Conservation (phyloP, 2,888 invertebrate genomes). For the Ischnura elegans region DNA sequence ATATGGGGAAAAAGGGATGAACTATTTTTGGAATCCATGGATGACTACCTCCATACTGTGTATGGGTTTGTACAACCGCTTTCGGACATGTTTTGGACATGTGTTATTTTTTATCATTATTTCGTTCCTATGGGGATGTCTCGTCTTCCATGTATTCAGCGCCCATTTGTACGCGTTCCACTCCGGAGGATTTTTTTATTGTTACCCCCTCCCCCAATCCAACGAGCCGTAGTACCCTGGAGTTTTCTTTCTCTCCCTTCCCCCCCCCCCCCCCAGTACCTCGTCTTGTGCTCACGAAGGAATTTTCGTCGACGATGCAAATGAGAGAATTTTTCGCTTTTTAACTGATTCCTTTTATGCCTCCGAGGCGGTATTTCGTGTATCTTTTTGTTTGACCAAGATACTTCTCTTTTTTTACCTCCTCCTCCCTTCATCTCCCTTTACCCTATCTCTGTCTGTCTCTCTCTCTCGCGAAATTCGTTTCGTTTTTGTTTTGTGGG, state of each 20-base stretch:
- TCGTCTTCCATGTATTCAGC: not conserved
- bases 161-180: not conserved
- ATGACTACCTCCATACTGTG: slow-evolving; percentile 23
- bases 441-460: not conserved
- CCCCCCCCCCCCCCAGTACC: not conserved
- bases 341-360: slow-evolving; percentile 53
- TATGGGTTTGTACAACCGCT: not conserved
- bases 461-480: not conserved
- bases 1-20: not conserved
- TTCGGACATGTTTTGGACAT: not conserved
- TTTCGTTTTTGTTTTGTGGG: too few species aligned
- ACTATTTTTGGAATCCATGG: not conserved
- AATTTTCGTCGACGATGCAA: slow-evolving; percentile 56
- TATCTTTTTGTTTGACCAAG: slow-evolving; percentile 19
- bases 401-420: not conserved
- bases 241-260: not conserved
- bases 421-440: not conserved
- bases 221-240: not conserved
- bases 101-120: not conserved
- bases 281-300: not conserved
- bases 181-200: not conserved
- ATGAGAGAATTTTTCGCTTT: slow-evolving; percentile 43
- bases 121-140: not conserved
- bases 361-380: slow-evolving; percentile 39
- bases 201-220: too few species aligned